These are phyloP conservation scores for Etheostoma spectabile DNA, from an alignment of 2,113 vertebrate species.

Conservation along the genomic window DNA sequence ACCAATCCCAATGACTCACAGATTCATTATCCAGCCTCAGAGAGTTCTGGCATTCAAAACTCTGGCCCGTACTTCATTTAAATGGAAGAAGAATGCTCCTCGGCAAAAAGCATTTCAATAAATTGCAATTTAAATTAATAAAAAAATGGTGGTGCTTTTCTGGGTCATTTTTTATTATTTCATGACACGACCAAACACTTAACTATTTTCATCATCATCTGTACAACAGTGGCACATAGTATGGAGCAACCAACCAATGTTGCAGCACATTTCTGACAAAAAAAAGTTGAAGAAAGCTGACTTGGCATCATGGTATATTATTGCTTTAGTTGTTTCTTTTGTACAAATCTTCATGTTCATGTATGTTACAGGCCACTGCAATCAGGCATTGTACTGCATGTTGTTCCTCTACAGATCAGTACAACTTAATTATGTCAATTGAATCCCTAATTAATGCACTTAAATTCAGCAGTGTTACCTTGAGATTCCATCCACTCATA, in stretches of 20 bases:
- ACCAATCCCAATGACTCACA: conserved; percentile 51
- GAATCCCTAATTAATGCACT: conserved; percentile 11
- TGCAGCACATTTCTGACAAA: conserved; percentile 18
- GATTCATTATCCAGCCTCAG: conserved; percentile 23
- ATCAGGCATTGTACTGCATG: not conserved
- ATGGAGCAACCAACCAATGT: not conserved
- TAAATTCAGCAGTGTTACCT: not conserved
- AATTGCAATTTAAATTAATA: not conserved
- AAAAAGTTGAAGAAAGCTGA: conserved; percentile 14
- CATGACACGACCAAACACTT: not conserved
- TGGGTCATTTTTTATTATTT: conserved; percentile 15
- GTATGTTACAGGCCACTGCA: not conserved
- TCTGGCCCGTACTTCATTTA: conserved; percentile 12
- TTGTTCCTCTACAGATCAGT: not conserved
- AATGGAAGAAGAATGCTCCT: not conserved
- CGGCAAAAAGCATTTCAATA: not conserved
- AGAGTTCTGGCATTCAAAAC: conserved; percentile 18
- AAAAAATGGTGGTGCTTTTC: not conserved
- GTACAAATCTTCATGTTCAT: not conserved
- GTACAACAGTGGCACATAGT: conserved; percentile 1
- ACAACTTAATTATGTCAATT: conserved; percentile 6
- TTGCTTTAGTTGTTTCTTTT: conserved; percentile 5
- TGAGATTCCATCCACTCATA: not conserved
- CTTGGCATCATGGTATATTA: not conserved
- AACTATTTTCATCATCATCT: not conserved